Conservation (phyloP, 2,888 invertebrate species). For the Nycteola revayana region DNA sequence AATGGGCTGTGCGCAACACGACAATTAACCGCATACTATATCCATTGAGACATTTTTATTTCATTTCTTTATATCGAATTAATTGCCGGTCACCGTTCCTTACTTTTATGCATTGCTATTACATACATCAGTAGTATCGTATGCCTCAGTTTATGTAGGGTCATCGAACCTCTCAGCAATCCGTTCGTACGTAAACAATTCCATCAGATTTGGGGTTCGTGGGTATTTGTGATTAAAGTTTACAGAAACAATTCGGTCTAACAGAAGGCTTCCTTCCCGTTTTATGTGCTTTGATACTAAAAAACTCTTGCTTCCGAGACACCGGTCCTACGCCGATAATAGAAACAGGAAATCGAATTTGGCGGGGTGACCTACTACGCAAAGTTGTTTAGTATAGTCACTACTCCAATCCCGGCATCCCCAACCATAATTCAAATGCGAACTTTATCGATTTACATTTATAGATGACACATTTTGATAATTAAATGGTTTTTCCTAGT, state of each 20-base stretch:
- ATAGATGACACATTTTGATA: too few relatives aligned
- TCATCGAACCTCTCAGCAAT: constrained; percentile 57
- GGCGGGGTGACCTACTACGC: constrained; percentile 38
- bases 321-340: constrained; percentile 31
- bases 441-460: too few relatives aligned
- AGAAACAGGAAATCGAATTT: constrained; percentile 58
- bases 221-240: constrained; percentile 46
- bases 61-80: constrained; percentile 52
- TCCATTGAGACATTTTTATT: constrained; percentile 60
- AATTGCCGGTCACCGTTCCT: constrained; percentile 42
- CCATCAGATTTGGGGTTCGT: constrained; percentile 43
- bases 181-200: constrained; percentile 60
- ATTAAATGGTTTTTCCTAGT: too few relatives aligned
- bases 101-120: constrained; percentile 40
- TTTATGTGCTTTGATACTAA: constrained; percentile 25
- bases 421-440: too few relatives aligned
- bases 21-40: constrained; percentile 59
- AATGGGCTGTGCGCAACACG: constrained; percentile 49
- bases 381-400: constrained; percentile 44
- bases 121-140: constrained; percentile 25
- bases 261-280: constrained; percentile 11
- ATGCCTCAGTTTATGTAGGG: constrained; percentile 49
- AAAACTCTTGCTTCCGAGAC: constrained; percentile 29
- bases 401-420: too few relatives aligned
- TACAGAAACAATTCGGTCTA: constrained; percentile 37